phyloP scores from a whole-genome alignment of 2,113 vertebrate genomes.

The Vulpes ferrilata region DNA sequence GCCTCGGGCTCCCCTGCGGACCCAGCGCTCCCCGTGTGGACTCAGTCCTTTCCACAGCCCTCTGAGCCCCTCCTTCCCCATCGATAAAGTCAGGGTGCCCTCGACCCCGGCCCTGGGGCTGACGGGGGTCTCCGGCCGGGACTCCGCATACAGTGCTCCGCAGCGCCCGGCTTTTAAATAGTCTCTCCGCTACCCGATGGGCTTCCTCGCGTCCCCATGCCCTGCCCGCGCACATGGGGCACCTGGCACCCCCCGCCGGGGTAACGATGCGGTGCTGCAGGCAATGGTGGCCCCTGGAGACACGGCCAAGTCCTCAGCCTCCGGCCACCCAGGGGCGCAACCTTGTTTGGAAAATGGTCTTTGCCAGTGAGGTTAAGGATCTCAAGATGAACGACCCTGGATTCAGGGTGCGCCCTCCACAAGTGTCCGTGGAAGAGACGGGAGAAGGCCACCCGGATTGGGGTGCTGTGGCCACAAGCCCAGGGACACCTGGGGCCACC shows the following conservation, averaged over 20 bases:
- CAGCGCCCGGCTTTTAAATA: too few species aligned
- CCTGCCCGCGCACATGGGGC: too few species aligned
- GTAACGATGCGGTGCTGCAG: too few species aligned
- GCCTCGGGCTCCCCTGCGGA: neutral
- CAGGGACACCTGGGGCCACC: neutral
- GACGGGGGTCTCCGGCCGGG: neutral
- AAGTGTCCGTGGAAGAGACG: neutral
- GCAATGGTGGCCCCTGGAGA: neutral
- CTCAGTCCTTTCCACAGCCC: neutral
- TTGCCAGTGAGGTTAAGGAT: neutral
- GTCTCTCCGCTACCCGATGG: too few species aligned
- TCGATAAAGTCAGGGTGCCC: neutral
- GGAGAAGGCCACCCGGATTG: neutral
- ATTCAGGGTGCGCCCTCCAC: neutral
- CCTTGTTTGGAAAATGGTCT: neutral
- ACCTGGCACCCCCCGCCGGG: neutral
- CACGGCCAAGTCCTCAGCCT: neutral
- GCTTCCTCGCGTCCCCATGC: neutral
- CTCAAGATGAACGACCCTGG: neutral
- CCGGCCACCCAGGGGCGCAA: neutral
- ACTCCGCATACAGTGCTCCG: rapidly evolving
- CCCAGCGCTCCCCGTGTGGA: neutral
- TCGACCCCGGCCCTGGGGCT: neutral
- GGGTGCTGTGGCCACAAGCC: neutral
- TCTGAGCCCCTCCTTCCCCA: neutral